Base-by-base conservation (phyloP, 2,888 invertebrate species). In the Cabera pusaria region DNA sequence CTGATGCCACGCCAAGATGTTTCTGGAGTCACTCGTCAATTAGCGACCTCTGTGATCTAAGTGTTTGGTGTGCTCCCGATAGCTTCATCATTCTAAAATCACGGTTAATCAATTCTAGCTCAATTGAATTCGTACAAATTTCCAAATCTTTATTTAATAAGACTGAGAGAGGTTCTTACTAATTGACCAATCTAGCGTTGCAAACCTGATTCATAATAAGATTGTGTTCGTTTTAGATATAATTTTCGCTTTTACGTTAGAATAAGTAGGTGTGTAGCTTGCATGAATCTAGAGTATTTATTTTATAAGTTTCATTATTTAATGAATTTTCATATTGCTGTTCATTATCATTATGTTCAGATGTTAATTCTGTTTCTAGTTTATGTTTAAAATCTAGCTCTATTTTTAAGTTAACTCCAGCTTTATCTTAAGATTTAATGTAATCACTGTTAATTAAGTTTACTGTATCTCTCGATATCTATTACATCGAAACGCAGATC, bases 91-190 rank as follows among this genome's bases (percentile, higher is more conserved):
- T 14, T 3, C 2, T 14, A 14, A 14, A 3, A 4, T 14, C 4
- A 3, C 4, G 14, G 4, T 14, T 14, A 4, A 38, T 22, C 40
- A 46, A 43, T 12, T 24, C 10, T 19, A 64, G 70, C 72, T 72
- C 69, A 68, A 72, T 59, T 52, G 49, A 57, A 56, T 64, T 66
- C 65, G 77, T 74, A 74, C 72, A 76, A 78, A 78, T 31, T 39
- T 52, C 47, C 44, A 52, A 44, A 19, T 39, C 12, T 25, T 29
- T 28, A 10, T 36, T 7, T 53, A 44, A 61, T 60, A 59, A 57
- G 51, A 52, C 51, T 52, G 51, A 49, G 39, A 27, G 41, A 45
- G 36, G 36, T 40, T 33, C 31, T 44, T 24, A 45, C 39, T 39
- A 41, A 44, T 43, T 42, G 41, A 42, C 37, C 40, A 44, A 42